phyloP scores from a whole-genome alignment of 2,113 vertebrate species.

The Pandion haliaetus region DNA sequence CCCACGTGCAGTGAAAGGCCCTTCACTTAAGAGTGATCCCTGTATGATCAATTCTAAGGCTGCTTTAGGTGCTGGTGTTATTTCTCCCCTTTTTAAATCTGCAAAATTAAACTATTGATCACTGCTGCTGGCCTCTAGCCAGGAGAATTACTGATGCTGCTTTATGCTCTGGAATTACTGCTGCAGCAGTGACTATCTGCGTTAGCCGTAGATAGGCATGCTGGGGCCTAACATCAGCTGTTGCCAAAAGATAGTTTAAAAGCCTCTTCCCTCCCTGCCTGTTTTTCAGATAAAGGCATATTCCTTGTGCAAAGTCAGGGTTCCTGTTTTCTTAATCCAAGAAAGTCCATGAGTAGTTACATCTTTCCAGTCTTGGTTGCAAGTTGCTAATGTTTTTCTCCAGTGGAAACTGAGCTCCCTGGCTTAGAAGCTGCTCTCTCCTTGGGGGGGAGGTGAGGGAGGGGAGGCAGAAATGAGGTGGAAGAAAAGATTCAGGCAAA shows the following conservation, averaged over 20 bases:
- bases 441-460: background rate
- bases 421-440: background rate
- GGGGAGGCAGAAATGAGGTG: background rate
- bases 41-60: background rate
- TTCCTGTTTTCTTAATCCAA: background rate
- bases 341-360: background rate
- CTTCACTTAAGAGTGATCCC: background rate
- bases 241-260: background rate
- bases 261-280: background rate
- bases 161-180: background rate
- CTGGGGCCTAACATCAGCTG: background rate
- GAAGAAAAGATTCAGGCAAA: background rate
- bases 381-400: background rate
- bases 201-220: background rate
- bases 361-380: background rate
- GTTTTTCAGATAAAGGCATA: background rate
- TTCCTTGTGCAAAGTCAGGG: background rate
- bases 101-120: background rate
- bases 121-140: background rate
- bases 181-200: background rate
- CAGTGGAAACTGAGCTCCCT: background rate
- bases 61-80: background rate
- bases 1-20: background rate
- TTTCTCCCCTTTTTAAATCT: background rate
- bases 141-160: background rate